A percentile compares a stretch with the other conserved stretches of the same genome.
These are phyloP conservation scores for Stigmatopora argus DNA, from an alignment of 2,113 vertebrate genomes.

Conservation along the genomic window DNA sequence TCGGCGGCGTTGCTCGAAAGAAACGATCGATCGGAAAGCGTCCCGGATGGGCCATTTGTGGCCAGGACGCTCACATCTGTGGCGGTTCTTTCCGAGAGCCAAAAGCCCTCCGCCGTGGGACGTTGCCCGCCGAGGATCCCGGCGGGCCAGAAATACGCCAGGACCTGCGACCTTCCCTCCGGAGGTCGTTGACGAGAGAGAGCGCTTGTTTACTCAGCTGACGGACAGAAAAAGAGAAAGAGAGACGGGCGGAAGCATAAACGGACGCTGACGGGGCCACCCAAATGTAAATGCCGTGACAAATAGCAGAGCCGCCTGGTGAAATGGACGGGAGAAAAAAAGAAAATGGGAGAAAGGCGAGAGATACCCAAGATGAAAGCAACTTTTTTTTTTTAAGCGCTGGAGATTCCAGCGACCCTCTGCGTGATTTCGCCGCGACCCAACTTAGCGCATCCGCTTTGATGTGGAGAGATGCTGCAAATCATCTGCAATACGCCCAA, in stretches of 20 bases:
- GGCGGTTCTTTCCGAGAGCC: neutral
- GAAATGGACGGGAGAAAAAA: slow-evolving; percentile 8
- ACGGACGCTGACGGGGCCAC: neutral
- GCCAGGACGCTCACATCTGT: slow-evolving; percentile 7
- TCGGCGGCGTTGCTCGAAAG: slow-evolving; percentile 24
- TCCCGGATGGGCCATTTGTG: slow-evolving; percentile 22
- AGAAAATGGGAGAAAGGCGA: slow-evolving; percentile 19
- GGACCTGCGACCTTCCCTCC: slow-evolving; percentile 37
- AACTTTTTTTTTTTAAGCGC: too few species aligned
- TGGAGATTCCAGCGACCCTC: slow-evolving; percentile 40
- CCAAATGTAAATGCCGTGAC: slow-evolving; percentile 20
- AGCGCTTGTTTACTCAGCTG: slow-evolving; percentile 57
- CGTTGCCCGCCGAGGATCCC: slow-evolving; percentile 26
- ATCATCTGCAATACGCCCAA: slow-evolving; percentile 29
- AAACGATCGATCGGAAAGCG: slow-evolving; percentile 4
- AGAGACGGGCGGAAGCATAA: neutral
- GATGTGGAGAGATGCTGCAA: slow-evolving; percentile 37
- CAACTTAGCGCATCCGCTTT: slow-evolving; percentile 30
- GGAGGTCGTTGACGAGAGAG: slow-evolving; percentile 33
- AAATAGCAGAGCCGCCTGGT: slow-evolving; percentile 9
- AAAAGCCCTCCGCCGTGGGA: slow-evolving; percentile 21
- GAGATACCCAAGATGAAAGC: slow-evolving; percentile 36
- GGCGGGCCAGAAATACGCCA: slow-evolving; percentile 35
- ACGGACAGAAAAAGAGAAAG: slow-evolving; percentile 17
- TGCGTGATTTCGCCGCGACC: slow-evolving; percentile 22